Conservation (phyloP, 2,888 invertebrate genomes). For the Acleris emargana region DNA sequence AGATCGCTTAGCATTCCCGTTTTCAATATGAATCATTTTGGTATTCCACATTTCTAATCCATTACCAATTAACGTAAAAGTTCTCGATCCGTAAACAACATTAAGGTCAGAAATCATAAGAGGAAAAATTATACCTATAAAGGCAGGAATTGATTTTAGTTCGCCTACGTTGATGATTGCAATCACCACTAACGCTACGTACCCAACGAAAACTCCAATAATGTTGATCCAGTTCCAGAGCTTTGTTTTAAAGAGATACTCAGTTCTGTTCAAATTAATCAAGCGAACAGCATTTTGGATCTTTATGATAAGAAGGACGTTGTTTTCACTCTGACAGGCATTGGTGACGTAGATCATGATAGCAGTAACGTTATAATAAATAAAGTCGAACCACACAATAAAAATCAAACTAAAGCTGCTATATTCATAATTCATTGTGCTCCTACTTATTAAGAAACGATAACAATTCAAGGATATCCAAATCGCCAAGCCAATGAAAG, state of each 20-base stretch:
- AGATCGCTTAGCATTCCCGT: not conserved
- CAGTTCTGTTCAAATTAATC: not conserved
- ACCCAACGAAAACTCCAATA: not conserved
- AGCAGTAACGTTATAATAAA: not conserved
- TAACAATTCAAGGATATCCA: not conserved
- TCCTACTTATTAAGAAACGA: not conserved
- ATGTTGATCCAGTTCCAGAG: slow-evolving; percentile 5
- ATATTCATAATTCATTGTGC: too few species aligned
- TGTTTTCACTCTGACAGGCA: not conserved
- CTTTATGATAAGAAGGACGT: not conserved
- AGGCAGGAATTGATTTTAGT: not conserved
- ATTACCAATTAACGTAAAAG: not conserved
- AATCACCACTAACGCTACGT: not conserved
- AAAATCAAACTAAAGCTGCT: not conserved
- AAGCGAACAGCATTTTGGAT: not conserved
- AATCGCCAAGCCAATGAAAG: not conserved
- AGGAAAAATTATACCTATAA: not conserved
- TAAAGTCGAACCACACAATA: not conserved
- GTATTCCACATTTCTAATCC: not conserved
- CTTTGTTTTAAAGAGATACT: not conserved
- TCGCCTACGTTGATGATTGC: not conserved
- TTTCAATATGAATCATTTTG: not conserved
- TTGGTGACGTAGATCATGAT: not conserved
- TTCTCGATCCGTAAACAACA: not conserved
- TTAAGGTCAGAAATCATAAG: not conserved